Conservation (phyloP, 1,140 invertebrate genomes). For the Chironomus tepperi region DNA sequence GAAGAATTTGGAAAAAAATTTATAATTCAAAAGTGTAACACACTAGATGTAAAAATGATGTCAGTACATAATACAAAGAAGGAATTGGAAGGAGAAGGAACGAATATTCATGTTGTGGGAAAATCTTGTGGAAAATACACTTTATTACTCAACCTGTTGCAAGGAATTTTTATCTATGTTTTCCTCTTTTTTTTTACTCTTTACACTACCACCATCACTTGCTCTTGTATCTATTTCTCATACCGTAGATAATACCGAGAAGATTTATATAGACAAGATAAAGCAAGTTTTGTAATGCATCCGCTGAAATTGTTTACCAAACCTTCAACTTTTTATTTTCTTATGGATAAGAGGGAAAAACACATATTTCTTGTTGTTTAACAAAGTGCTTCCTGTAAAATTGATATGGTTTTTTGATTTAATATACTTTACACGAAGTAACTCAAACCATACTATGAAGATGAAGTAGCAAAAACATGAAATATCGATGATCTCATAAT, state of each 20-base stretch:
- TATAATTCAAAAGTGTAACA: neutral
- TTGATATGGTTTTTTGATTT: too few species aligned
- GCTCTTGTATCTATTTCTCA: neutral
- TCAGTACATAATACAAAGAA: neutral
- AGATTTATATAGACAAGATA: neutral
- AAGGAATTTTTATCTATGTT: neutral
- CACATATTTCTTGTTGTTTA: too few species aligned
- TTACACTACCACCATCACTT: neutral
- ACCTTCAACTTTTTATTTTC: too few species aligned
- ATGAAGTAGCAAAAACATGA: too few species aligned
- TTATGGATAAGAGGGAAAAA: too few species aligned
- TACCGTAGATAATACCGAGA: neutral
- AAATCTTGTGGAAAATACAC: neutral
- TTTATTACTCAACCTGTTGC: constrained; percentile 12
- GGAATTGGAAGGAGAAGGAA: neutral
- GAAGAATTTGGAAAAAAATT: neutral
- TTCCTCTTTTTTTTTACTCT: neutral
- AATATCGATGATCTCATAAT: too few species aligned
- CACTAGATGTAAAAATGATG: neutral
- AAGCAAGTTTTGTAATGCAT: neutral
- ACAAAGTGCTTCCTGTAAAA: too few species aligned
- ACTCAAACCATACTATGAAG: too few species aligned
- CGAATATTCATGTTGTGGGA: neutral
- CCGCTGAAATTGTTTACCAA: neutral
- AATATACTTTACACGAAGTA: too few species aligned